Percentiles rank a stretch among this genome's conserved stretches.
phyloP scores from a whole-genome alignment of 2,113 vertebrate species.

The Vulpes vulpes region DNA sequence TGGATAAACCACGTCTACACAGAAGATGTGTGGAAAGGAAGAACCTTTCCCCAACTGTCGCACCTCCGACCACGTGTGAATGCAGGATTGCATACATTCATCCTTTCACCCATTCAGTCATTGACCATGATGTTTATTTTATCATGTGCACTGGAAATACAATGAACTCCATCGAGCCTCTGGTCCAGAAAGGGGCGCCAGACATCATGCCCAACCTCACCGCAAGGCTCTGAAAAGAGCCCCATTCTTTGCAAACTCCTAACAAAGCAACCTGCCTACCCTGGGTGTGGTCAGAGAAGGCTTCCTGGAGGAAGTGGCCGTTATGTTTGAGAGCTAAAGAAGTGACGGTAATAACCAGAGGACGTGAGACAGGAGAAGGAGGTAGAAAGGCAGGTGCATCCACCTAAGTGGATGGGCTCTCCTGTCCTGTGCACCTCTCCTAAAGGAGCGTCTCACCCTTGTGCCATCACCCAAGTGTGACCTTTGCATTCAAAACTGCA shows the following conservation, averaged over 20 bases:
- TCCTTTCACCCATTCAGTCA: background rate
- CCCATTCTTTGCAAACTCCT: background rate
- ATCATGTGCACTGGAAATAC: background rate
- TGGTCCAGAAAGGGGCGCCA: background rate
- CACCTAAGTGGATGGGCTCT: background rate
- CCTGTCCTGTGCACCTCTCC: accelerated
- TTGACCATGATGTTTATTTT: background rate
- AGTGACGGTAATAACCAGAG: background rate
- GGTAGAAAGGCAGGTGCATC: background rate
- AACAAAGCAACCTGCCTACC: background rate
- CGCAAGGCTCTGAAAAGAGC: background rate
- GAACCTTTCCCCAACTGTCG: background rate
- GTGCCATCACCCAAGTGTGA: background rate
- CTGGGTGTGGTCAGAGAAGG: background rate
- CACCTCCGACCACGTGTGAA: background rate
- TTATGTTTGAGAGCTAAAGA: background rate
- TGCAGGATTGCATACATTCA: background rate
- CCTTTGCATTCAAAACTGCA: background rate
- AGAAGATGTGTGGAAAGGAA: background rate
- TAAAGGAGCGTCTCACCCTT: background rate
- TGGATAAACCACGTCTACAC: background rate
- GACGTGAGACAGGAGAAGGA: too few relatives aligned
- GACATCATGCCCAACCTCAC: background rate
- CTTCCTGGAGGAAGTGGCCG: background rate
- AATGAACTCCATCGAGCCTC: background rate